Evolutionary conservation across 2,797 vertebrate genomes (phyloP).

Genomic region (Spondyliosoma cantharus): DNA sequence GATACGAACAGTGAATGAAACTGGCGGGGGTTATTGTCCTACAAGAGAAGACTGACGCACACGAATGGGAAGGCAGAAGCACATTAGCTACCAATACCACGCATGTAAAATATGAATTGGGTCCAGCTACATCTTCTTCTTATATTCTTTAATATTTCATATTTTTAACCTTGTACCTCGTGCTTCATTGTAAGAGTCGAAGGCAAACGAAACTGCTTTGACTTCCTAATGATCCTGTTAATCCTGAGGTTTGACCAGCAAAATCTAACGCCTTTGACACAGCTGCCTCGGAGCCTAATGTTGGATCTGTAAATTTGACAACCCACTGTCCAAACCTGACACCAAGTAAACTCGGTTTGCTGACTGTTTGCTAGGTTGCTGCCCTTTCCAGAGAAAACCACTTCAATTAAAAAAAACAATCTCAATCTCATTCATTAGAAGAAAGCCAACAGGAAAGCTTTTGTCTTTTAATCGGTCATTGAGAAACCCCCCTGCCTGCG

Average conservation of each 20-base stretch:
- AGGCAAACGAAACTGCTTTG: too few species aligned
- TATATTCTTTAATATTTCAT: too few species aligned
- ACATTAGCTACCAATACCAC: neutral
- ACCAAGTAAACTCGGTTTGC: neutral
- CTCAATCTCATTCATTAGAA: neutral
- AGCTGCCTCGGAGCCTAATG: neutral
- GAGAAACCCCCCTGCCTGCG: too few species aligned
- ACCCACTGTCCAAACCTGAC: neutral
- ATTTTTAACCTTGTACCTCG: too few species aligned
- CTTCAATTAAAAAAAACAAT: neutral
- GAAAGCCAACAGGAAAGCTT: neutral
- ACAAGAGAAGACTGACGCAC: neutral
- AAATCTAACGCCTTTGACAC: neutral
- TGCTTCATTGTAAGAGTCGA: too few species aligned
- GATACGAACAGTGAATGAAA: slow-evolving; percentile 43
- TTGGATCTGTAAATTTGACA: neutral
- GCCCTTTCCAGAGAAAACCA: neutral
- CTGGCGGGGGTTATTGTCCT: neutral
- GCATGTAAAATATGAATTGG: neutral
- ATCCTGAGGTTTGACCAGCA: neutral
- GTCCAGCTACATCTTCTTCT: too few species aligned
- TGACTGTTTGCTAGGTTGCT: neutral
- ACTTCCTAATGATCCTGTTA: neutral
- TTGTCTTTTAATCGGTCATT: too few species aligned
- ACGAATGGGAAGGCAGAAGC: neutral